Conservation (phyloP, 1,140 invertebrate genomes). For the Drosophila bocqueti region DNA sequence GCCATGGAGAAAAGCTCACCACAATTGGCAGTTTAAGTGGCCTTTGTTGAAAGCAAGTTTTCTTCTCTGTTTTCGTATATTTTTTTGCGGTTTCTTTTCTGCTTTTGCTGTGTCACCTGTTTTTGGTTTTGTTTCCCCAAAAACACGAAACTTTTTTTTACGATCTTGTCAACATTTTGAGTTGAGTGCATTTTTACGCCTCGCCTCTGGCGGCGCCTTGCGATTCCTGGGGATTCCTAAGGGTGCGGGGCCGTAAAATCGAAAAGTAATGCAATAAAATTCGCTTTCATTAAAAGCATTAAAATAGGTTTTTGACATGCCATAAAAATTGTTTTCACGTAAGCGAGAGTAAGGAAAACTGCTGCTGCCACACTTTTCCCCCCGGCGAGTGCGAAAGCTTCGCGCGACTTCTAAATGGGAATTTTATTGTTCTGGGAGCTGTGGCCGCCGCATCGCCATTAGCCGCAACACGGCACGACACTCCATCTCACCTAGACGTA, state of each 20-base stretch:
- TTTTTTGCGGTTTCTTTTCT: conserved; percentile 14
- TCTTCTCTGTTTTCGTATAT: neutral
- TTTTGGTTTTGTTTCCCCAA: conserved; percentile 39
- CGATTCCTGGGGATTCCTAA: neutral
- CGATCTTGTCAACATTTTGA: conserved; percentile 81
- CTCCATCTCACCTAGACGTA: conserved; percentile 62
- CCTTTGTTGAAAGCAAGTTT: conserved; percentile 53
- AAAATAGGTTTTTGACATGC: conserved; percentile 84
- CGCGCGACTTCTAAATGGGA: conserved; percentile 72
- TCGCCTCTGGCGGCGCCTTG: neutral
- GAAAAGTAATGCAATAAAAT: conserved; percentile 84
- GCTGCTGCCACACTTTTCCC: conserved; percentile 64
- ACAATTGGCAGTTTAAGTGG: conserved; percentile 79
- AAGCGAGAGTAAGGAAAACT: conserved; percentile 60
- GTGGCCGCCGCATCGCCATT: conserved; percentile 73
- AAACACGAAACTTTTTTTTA: conserved; percentile 58
- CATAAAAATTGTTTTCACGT: conserved; percentile 83
- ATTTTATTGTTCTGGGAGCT: conserved; percentile 82
- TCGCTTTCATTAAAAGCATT: conserved; percentile 83
- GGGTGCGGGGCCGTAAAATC: conserved; percentile 64
- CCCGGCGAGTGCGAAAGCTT: conserved; percentile 47
- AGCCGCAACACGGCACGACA: conserved; percentile 68
- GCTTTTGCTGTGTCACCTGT: conserved; percentile 76
- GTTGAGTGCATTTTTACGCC: conserved; percentile 80
- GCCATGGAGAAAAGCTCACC: conserved; percentile 32